phyloP scores from a whole-genome alignment of 1,140 invertebrate species.

The Habropoda laboriosa region DNA sequence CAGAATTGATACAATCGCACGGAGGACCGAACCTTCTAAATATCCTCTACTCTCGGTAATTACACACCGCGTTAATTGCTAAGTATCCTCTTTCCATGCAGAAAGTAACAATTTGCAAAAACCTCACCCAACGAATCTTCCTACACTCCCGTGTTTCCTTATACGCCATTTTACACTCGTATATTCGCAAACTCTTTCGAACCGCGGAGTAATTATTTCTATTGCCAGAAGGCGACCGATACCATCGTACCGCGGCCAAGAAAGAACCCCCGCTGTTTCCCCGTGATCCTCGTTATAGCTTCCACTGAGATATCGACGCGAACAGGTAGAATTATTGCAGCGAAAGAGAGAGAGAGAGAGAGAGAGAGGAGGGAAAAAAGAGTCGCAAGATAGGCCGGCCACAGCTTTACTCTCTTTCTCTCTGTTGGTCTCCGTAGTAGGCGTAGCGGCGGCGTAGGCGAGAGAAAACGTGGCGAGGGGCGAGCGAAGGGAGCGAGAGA shows the following conservation, averaged over 20 bases:
- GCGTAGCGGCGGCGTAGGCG: constrained; percentile 68
- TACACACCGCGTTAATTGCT: not conserved
- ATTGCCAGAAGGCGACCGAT: not conserved
- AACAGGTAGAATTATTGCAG: constrained; percentile 67
- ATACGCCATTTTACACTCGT: no score
- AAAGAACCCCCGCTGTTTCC: constrained; percentile 23
- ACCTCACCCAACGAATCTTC: no score
- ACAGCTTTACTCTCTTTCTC: not conserved
- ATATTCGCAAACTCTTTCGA: constrained; percentile 9
- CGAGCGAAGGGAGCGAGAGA: constrained; percentile 14
- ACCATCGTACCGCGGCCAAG: no score
- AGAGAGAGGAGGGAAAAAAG: constrained; percentile 46
- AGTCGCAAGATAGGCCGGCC: constrained; percentile 43
- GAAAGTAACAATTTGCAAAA: no score
- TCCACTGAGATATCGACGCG: constrained; percentile 61
- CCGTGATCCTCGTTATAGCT: constrained; percentile 50
- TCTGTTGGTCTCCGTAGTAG: constrained; percentile 61
- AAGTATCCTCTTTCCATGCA: no score
- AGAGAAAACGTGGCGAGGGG: constrained; percentile 35
- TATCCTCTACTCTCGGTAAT: not conserved
- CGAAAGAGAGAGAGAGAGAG: constrained; percentile 34
- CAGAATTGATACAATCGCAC: no score
- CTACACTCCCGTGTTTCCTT: no score
- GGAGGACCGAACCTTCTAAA: not conserved
- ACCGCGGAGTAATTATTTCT: constrained; percentile 24